Evolutionary conservation across 2,797 vertebrate species (phyloP).

Genomic region (Chaenodraco wilsoni): DNA sequence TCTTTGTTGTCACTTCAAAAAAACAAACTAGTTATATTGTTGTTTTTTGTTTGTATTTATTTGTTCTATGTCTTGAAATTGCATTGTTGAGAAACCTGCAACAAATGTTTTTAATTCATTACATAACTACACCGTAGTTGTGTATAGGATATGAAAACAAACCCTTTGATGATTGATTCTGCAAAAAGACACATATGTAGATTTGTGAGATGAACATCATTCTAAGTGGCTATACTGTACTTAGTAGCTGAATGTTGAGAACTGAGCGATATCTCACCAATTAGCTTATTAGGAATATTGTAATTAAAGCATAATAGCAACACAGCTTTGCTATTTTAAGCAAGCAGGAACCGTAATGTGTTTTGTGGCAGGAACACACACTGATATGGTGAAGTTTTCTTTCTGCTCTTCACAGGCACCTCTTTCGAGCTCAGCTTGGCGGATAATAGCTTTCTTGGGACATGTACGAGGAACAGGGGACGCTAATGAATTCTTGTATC

Average conservation of each 20-base stretch:
- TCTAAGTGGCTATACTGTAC: too few relatives aligned
- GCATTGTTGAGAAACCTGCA: too few relatives aligned
- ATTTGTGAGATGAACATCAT: too few relatives aligned
- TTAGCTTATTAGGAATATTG: slow-evolving; percentile 15
- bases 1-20: too few relatives aligned
- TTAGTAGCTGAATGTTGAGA: slow-evolving; percentile 18
- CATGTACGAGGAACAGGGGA: slow-evolving; percentile 68
- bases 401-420: neutral
- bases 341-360: neutral
- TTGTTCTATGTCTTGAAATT: too few relatives aligned
- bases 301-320: slow-evolving; percentile 1
- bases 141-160: too few relatives aligned
- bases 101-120: too few relatives aligned
- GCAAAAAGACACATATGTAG: too few relatives aligned
- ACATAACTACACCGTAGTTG: too few relatives aligned
- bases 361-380: slow-evolving; percentile 18
- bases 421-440: slow-evolving; percentile 40
- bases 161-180: too few relatives aligned
- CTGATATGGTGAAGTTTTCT: slow-evolving; percentile 19
- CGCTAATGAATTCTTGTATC: slow-evolving; percentile 76
- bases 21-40: too few relatives aligned
- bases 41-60: too few relatives aligned
- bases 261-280: slow-evolving; percentile 6
- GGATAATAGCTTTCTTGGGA: slow-evolving; percentile 78
- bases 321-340: slow-evolving; percentile 8